Evolutionary conservation across 92 coral and sea anemone genomes (phyloP), one percentile per base, ranked within the genome.

Genomic region (Blastomussa wellsi): DNA sequence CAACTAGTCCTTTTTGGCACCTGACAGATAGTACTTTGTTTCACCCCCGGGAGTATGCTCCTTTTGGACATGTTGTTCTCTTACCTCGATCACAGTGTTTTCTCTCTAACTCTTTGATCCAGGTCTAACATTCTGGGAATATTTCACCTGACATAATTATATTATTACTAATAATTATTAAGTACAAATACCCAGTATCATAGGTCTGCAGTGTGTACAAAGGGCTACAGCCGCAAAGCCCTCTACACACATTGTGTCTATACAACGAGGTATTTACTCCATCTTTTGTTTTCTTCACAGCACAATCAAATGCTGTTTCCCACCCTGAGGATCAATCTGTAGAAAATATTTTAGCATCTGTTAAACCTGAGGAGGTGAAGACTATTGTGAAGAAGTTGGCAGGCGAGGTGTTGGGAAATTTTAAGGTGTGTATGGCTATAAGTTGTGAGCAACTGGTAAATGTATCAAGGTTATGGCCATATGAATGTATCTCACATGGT

Each of bases 351-450:
- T 82, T 92, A 65, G 83, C 90, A 32, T 84, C 94, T 5, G 83
- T 96, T 28, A 90, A 89, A 70, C 98, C 95, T 0, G 90, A 83
- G 44, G 87, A 92, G 37, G 90, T 96, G 52, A 96, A 94, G 64
- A 91, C 84, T 60, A 79, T 92, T 22, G 93, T 92, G 41, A 92
- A 83, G 51, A 93, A 90, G 79, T 91, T 92, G 3, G 97, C 98
- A 7, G 95, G 85, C 35, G 94, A 92, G 31, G 82, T 93, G 38
- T 89, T 96, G 29, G 97, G 94, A 41, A 93, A 89, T 80, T 90
- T 96, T 76, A 92, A 96, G 98, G 98, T 95, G 66, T 26, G 86
- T 69, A n/a, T 70, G 22, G 7, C 1, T 33, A 1, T 11, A 22
- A n/a, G n/a, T n/a, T n/a, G n/a, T n/a, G 28, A 8, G 49, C 12